These are phyloP conservation scores for Zaprionus vittiger DNA, from an alignment of 1,140 invertebrate species.

Conservation along the genomic window DNA sequence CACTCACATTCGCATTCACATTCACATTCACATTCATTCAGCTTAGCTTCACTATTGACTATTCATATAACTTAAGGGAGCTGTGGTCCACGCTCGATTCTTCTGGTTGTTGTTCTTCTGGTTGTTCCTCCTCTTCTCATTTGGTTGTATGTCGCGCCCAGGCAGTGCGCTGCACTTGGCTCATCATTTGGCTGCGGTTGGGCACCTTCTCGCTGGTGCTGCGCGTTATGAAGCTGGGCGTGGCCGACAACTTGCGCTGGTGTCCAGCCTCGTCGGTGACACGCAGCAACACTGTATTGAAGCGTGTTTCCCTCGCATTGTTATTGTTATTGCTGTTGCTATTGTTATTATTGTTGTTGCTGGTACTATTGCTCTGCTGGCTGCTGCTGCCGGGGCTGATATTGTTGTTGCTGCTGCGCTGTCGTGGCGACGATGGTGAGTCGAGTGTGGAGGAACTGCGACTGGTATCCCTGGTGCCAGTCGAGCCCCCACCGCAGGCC, in stretches of 20 bases:
- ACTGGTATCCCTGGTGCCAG: slow-evolving; percentile 70
- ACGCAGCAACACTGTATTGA: slow-evolving; percentile 67
- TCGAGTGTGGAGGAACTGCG: slow-evolving; percentile 76
- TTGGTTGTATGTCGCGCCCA: slow-evolving; percentile 95
- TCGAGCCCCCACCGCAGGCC: slow-evolving; percentile 68
- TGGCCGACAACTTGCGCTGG: slow-evolving; percentile 80
- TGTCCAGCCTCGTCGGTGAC: slow-evolving; percentile 83
- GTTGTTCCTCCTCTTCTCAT: slow-evolving; percentile 84
- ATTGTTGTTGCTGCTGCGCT: slow-evolving; percentile 66
- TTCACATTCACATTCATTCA: slow-evolving; percentile 10
- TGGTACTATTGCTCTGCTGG: slow-evolving; percentile 43
- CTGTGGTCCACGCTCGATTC: slow-evolving; percentile 41
- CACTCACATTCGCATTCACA: slow-evolving; percentile 5
- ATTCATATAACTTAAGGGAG: slow-evolving; percentile 30
- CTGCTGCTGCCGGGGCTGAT: slow-evolving; percentile 61
- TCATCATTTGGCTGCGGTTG: slow-evolving; percentile 92
- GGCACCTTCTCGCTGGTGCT: slow-evolving; percentile 94
- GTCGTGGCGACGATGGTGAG: slow-evolving; percentile 71
- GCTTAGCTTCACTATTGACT: slow-evolving; percentile 27
- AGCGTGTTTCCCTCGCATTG: slow-evolving; percentile 60
- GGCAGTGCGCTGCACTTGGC: slow-evolving; percentile 90
- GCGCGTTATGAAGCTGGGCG: slow-evolving; percentile 88
- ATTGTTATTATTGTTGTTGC: slow-evolving; percentile 39
- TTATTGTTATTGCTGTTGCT: slow-evolving; percentile 45
- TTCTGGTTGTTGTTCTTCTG: background rate